phyloP scores from a whole-genome alignment of 2,113 vertebrate species.

The Brienomyrus longianalis region DNA sequence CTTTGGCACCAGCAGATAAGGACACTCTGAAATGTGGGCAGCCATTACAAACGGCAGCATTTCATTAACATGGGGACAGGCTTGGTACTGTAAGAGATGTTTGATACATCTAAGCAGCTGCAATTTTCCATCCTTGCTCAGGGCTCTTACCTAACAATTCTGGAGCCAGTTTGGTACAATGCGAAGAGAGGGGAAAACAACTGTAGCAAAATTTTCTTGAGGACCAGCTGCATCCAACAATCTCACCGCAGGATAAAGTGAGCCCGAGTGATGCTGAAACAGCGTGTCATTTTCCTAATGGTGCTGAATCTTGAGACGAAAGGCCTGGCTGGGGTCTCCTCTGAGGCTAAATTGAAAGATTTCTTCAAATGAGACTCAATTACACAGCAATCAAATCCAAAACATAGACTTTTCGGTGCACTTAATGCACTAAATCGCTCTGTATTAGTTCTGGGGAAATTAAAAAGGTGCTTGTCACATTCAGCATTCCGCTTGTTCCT shows the following conservation, averaged over 20 bases:
- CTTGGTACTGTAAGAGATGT: neutral
- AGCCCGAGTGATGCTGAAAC: neutral
- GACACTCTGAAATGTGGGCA: neutral
- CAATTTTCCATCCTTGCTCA: neutral
- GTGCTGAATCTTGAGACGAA: constrained; percentile 44
- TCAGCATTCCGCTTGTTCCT: constrained; percentile 1
- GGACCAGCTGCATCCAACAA: neutral
- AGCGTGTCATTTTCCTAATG: constrained; percentile 44
- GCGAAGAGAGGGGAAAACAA: neutral
- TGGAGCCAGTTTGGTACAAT: neutral
- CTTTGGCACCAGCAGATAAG: neutral
- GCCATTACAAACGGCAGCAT: neutral
- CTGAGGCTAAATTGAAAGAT: constrained; percentile 48
- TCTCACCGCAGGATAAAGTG: neutral
- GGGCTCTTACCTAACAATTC: neutral
- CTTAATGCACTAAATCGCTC: constrained; percentile 48
- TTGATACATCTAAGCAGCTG: neutral
- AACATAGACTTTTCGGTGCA: constrained; percentile 44
- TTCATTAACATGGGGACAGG: neutral
- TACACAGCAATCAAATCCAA: constrained; percentile 47
- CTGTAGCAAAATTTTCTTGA: neutral
- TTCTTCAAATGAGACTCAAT: constrained; percentile 54
- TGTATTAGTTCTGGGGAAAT: constrained; percentile 30
- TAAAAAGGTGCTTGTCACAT: constrained; percentile 19
- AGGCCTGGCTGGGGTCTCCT: constrained; percentile 39